Percentiles rank a stretch among this genome's conserved stretches.
Evolutionary conservation across 2,797 vertebrate genomes (phyloP).

Genomic region (Cyclura pinguis): DNA sequence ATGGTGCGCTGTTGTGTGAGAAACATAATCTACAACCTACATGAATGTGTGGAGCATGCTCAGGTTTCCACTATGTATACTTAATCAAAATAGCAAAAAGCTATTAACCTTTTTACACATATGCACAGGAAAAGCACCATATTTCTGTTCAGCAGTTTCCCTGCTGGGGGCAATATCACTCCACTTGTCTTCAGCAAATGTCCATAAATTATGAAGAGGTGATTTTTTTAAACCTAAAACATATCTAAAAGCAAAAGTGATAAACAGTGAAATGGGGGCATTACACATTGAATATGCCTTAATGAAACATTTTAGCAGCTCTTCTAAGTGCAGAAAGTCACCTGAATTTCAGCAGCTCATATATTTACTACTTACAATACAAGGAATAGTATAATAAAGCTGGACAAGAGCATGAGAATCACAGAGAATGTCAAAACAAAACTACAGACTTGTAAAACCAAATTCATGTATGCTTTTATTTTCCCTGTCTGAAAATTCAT

Average conservation of each 20-base stretch:
- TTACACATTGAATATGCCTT: constrained; percentile 52
- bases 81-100: constrained; percentile 1
- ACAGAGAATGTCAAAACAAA: neutral
- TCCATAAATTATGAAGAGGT: constrained; percentile 33
- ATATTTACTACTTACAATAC: neutral
- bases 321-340: constrained; percentile 52
- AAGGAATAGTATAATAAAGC: neutral
- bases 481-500: neutral
- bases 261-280: constrained; percentile 35
- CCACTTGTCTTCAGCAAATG: constrained; percentile 62
- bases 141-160: constrained; percentile 71
- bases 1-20: neutral
- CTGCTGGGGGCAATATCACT: constrained; percentile 83
- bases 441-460: neutral
- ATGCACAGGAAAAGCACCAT: neutral
- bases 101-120: neutral
- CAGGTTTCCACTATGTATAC: neutral
- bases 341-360: neutral
- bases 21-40: neutral
- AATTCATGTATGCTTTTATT: neutral
- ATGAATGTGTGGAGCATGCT: neutral
- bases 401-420: neutral
- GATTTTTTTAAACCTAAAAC: constrained; percentile 28
- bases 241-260: constrained; percentile 56
- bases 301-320: constrained; percentile 70